These are phyloP conservation scores for Yoshiicerus persimilis DNA, from an alignment of 1,140 invertebrate species.

Conservation along the genomic window DNA sequence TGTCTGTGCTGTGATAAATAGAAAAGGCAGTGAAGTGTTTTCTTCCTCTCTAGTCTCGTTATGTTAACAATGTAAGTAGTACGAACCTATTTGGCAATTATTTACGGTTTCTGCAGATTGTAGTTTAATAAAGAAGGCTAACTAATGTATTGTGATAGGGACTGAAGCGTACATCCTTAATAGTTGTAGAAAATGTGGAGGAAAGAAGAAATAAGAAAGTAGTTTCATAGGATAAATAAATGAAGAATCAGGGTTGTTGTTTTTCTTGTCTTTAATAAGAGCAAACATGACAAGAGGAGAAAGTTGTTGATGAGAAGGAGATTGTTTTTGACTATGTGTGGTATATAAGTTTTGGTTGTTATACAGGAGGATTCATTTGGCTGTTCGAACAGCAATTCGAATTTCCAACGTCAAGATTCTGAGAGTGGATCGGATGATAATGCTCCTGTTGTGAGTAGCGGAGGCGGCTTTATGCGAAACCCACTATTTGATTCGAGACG, in stretches of 20 bases:
- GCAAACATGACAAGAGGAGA: background rate
- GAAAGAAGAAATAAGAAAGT: background rate
- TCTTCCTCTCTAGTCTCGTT: too few relatives aligned
- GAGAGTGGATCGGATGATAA: background rate
- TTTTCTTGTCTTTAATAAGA: background rate
- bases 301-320: background rate
- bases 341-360: background rate
- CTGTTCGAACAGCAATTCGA: background rate
- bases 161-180: too few relatives aligned
- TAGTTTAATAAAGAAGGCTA: too few relatives aligned
- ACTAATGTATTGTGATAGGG: too few relatives aligned
- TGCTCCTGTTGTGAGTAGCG: background rate
- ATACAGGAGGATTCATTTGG: background rate
- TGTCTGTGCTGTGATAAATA: too few relatives aligned
- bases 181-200: too few relatives aligned
- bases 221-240: background rate
- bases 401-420: background rate
- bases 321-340: background rate
- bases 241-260: background rate
- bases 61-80: too few relatives aligned
- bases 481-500: constrained; percentile 56
- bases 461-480: constrained; percentile 25
- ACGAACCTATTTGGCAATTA: too few relatives aligned
- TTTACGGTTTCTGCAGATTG: too few relatives aligned
- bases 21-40: too few relatives aligned